Evolutionary conservation across 2,797 vertebrate genomes (phyloP).

Genomic region (Lepus townsendii): DNA sequence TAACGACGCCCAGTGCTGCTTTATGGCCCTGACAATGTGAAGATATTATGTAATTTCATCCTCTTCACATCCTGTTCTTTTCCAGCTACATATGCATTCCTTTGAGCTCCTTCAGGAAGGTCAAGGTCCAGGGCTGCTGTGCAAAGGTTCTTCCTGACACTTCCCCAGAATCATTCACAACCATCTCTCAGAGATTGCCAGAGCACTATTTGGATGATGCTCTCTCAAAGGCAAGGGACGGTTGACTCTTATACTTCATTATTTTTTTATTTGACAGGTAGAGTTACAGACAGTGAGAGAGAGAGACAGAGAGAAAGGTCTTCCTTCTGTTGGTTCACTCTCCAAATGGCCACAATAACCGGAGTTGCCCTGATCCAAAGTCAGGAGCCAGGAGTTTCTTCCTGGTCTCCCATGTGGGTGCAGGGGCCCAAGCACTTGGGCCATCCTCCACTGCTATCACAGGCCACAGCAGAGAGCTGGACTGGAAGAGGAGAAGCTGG

Average conservation of each 20-base stretch:
- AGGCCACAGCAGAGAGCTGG: too few relatives aligned
- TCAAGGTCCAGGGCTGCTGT: background rate
- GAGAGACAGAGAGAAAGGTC: too few relatives aligned
- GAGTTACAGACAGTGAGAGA: too few relatives aligned
- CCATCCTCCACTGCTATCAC: too few relatives aligned
- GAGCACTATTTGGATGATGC: background rate
- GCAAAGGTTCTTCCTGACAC: background rate
- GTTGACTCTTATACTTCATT: background rate
- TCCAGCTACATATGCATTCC: background rate
- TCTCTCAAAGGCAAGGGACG: background rate
- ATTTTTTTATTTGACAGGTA: too few relatives aligned
- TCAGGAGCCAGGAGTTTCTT: too few relatives aligned
- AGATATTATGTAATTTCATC: background rate
- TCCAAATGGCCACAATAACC: too few relatives aligned
- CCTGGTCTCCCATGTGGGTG: too few relatives aligned
- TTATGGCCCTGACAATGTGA: background rate
- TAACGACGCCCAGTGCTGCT: background rate
- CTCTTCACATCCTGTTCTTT: constrained; percentile 9
- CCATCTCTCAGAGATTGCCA: background rate
- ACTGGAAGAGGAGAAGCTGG: too few relatives aligned
- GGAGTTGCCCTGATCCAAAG: too few relatives aligned
- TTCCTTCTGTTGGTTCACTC: too few relatives aligned
- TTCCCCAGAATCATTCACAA: background rate
- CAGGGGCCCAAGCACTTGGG: too few relatives aligned
- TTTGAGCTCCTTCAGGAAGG: background rate